Percentiles rank a stretch among this genome's conserved stretches.
Conservation (phyloP, 92 coral and sea anemone species). For the Porites rus region DNA sequence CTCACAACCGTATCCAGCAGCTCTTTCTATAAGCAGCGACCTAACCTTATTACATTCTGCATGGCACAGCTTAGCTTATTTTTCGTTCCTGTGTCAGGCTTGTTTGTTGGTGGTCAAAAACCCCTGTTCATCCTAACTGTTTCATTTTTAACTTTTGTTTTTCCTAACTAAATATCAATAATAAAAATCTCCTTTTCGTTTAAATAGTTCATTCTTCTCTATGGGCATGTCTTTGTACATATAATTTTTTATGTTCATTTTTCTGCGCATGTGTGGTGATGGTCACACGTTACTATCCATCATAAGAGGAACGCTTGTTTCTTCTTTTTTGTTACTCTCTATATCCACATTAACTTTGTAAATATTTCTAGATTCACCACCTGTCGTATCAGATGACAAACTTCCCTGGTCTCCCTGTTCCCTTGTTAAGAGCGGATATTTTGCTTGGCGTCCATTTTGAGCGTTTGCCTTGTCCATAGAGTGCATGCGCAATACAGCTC, state of each 20-base stretch:
- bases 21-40: too few relatives aligned
- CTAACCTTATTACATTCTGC: too few relatives aligned
- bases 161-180: too few relatives aligned
- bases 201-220: too few relatives aligned
- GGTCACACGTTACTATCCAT: constrained; percentile 10
- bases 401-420: constrained; percentile 3
- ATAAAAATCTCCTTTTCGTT: too few relatives aligned
- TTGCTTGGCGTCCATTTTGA: background rate
- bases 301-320: background rate
- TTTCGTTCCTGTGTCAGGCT: too few relatives aligned
- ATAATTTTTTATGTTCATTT: background rate
- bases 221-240: background rate
- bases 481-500: constrained; percentile 50
- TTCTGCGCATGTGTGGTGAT: background rate
- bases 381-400: background rate
- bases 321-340: constrained; percentile 9
- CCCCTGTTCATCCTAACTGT: too few relatives aligned
- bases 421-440: constrained; percentile 20
- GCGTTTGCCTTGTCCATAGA: constrained; percentile 24
- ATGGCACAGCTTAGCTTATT: too few relatives aligned
- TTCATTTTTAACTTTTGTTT: too few relatives aligned
- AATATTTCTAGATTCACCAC: background rate
- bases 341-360: constrained; percentile 31
- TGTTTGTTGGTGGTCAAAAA: too few relatives aligned
- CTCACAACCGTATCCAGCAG: too few relatives aligned